Percentiles rank a stretch among this genome's conserved stretches.
Evolutionary conservation across 2,888 invertebrate genomes (phyloP).

Genomic region (Habroteleia sp.): DNA sequence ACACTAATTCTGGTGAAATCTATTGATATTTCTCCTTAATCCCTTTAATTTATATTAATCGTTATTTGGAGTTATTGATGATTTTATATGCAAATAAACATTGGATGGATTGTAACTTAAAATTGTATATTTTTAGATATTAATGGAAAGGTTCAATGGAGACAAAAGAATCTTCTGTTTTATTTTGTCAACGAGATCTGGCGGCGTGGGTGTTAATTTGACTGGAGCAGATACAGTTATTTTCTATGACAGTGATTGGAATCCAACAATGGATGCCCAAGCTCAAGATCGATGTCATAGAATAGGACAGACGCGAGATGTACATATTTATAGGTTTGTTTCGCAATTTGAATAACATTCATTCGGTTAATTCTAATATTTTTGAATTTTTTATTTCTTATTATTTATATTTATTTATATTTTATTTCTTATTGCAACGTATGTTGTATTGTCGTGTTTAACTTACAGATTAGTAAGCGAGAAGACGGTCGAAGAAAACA

Average conservation of each 20-base stretch:
- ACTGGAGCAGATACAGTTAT: constrained; percentile 99
- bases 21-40: no score
- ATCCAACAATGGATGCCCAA: constrained; percentile 99
- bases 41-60: no score
- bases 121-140: constrained; percentile 81
- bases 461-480: constrained; percentile 93
- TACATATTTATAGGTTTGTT: constrained; percentile 96
- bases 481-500: constrained; percentile 99
- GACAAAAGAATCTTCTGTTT: constrained; percentile 98
- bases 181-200: constrained; percentile 98
- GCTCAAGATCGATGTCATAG: constrained; percentile 98
- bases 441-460: no score
- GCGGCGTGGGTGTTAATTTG: constrained; percentile 87
- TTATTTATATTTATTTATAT: no score
- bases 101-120: no score
- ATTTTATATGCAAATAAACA: neutral
- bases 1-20: no score
- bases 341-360: no score
- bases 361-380: no score
- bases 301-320: constrained; percentile 99
- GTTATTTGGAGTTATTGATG: no score
- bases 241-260: constrained; percentile 99
- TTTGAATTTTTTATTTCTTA: no score
- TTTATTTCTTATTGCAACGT: no score
- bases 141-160: constrained; percentile 98